These are phyloP conservation scores for Redunca redunca DNA, from an alignment of 2,113 vertebrate genomes.

Conservation along the genomic window DNA sequence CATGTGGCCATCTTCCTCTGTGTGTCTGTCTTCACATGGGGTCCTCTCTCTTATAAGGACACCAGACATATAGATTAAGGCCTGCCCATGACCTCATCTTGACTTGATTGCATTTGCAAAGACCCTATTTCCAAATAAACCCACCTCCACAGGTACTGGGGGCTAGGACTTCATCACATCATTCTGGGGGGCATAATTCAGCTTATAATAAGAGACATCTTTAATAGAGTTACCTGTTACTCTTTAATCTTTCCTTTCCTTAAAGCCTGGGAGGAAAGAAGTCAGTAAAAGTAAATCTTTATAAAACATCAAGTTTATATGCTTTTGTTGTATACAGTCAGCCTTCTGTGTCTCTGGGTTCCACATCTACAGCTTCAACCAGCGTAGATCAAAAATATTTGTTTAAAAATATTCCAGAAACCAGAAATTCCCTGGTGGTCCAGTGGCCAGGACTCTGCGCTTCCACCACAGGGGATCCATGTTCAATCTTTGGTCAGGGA, in stretches of 20 bases:
- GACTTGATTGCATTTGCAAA: neutral
- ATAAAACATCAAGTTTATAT: neutral
- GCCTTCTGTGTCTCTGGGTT: neutral
- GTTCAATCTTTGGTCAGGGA: neutral
- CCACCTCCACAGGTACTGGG: neutral
- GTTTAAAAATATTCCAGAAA: neutral
- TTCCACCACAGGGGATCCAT: neutral
- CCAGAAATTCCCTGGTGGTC: neutral
- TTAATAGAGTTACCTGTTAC: neutral
- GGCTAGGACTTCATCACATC: neutral
- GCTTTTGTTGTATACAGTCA: neutral
- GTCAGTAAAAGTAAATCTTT: neutral
- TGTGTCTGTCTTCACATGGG: neutral
- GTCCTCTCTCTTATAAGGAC: neutral
- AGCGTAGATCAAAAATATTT: neutral
- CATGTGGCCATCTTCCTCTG: neutral
- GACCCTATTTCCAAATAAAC: neutral
- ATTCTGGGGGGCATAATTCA: neutral
- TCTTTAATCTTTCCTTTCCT: neutral
- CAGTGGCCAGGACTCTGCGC: neutral
- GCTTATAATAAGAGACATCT: neutral
- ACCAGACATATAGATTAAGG: neutral
- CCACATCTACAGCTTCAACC: neutral
- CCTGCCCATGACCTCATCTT: neutral
- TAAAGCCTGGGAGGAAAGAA: neutral